Evolutionary conservation across 2,113 vertebrate genomes (phyloP).

Genomic region (Zingel zingel): DNA sequence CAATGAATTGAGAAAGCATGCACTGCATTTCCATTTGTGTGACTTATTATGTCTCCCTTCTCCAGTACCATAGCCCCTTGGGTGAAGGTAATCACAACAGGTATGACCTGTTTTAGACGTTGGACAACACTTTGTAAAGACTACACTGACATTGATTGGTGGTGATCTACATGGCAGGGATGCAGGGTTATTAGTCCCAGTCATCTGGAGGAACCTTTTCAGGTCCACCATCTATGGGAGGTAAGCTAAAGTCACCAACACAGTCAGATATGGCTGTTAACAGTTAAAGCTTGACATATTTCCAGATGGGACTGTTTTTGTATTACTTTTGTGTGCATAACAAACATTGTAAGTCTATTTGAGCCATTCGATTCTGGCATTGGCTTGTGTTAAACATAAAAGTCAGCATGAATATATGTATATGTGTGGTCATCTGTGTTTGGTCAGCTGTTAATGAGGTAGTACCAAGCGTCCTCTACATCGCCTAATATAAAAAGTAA

Average conservation of each 20-base stretch:
- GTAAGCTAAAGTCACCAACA: neutral
- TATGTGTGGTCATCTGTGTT: constrained; percentile 39
- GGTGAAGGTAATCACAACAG: too few relatives aligned
- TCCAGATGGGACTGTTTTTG: constrained; percentile 11
- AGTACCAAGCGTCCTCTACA: constrained; percentile 24
- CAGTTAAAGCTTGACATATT: neutral
- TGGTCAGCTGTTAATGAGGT: constrained; percentile 47
- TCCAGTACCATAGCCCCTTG: too few relatives aligned
- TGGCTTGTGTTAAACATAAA: constrained; percentile 40
- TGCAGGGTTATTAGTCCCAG: neutral
- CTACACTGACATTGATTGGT: neutral
- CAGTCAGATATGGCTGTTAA: neutral
- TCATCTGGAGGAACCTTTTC: neutral
- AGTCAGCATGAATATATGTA: constrained; percentile 38
- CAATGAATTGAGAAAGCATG: too few relatives aligned
- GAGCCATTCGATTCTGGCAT: constrained; percentile 25
- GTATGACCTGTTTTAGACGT: neutral
- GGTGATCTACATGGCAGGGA: neutral
- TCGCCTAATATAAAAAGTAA: constrained; percentile 37
- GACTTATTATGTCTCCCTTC: too few relatives aligned
- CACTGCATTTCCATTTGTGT: too few relatives aligned
- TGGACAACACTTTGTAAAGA: neutral
- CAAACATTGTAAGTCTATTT: constrained; percentile 52
- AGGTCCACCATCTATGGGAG: neutral
- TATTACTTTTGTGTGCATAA: constrained; percentile 4